A percentile compares a stretch with the other conserved stretches of the same genome.
phyloP scores from a whole-genome alignment of 2,113 vertebrate species.

The Chrysemys picta region DNA sequence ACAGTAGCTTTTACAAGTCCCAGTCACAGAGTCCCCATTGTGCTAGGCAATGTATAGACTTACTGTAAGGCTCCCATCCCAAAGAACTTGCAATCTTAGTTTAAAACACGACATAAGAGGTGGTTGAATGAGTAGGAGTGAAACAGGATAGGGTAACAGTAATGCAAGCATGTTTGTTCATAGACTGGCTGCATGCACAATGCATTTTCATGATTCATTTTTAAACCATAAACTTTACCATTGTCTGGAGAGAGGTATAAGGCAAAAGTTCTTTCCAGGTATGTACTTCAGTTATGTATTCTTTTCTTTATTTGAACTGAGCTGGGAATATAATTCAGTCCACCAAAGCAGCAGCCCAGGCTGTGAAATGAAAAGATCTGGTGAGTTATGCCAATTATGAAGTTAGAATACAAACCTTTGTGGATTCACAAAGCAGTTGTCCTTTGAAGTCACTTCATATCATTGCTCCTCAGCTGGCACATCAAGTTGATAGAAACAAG shows the following conservation, averaged over 20 bases:
- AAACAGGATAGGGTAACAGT: background rate
- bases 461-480: constrained; percentile 41
- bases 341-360: constrained; percentile 41
- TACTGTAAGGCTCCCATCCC: background rate
- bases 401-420: constrained; percentile 61
- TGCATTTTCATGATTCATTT: background rate
- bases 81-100: background rate
- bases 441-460: constrained; percentile 71
- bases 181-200: background rate
- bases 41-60: background rate
- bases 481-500: constrained; percentile 15
- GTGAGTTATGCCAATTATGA: constrained; percentile 33
- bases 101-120: background rate
- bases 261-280: background rate
- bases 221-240: background rate
- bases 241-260: background rate
- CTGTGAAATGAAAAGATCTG: constrained; percentile 63
- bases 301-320: constrained; percentile 19
- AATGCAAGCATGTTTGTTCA: background rate
- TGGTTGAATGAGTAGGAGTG: background rate
- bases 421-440: constrained; percentile 33
- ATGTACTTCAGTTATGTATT: background rate
- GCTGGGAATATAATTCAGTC: constrained; percentile 5
- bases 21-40: background rate
- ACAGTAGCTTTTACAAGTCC: background rate